phyloP scores from a whole-genome alignment of 2,888 invertebrate species.

The Drosophila barbarae region DNA sequence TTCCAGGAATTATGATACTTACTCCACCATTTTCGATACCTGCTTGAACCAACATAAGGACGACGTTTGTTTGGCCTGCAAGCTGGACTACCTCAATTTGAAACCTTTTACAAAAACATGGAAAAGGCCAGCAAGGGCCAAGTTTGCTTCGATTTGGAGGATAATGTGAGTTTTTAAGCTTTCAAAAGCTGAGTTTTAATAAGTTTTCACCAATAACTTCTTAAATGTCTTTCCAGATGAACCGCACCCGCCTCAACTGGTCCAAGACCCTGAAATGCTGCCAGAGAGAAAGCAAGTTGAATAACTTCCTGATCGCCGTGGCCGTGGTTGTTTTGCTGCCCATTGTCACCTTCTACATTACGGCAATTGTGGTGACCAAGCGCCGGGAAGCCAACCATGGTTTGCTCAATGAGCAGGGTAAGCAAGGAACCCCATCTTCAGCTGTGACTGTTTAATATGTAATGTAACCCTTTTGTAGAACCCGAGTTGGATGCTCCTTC shows the following conservation, averaged over 20 bases:
- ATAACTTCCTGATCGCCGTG: constrained; percentile 57
- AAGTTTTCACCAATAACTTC: not conserved
- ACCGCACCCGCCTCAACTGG: constrained; percentile 72
- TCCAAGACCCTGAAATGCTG: constrained; percentile 74
- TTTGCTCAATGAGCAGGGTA: constrained; percentile 60
- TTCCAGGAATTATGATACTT: constrained; percentile 23
- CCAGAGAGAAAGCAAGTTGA: constrained; percentile 62
- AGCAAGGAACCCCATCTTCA: not conserved
- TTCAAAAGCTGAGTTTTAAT: not conserved
- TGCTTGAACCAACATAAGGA: constrained; percentile 32
- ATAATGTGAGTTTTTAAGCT: constrained; percentile 46
- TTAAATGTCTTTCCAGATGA: constrained; percentile 67
- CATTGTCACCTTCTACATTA: constrained; percentile 69
- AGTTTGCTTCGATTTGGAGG: constrained; percentile 74
- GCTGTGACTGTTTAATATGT: not conserved
- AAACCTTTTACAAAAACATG: constrained; percentile 66
- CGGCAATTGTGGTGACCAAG: constrained; percentile 63
- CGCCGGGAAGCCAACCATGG: constrained; percentile 67
- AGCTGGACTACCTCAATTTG: constrained; percentile 45
- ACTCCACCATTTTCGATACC: not conserved
- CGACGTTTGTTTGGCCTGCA: constrained; percentile 44
- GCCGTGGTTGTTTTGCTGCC: constrained; percentile 59
- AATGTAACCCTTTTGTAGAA: not conserved
- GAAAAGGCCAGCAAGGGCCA: constrained; percentile 62
- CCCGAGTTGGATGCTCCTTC: constrained; percentile 36